Evolutionary conservation across 2,113 vertebrate species (phyloP).

Genomic region (Rhinoptilus africanus): DNA sequence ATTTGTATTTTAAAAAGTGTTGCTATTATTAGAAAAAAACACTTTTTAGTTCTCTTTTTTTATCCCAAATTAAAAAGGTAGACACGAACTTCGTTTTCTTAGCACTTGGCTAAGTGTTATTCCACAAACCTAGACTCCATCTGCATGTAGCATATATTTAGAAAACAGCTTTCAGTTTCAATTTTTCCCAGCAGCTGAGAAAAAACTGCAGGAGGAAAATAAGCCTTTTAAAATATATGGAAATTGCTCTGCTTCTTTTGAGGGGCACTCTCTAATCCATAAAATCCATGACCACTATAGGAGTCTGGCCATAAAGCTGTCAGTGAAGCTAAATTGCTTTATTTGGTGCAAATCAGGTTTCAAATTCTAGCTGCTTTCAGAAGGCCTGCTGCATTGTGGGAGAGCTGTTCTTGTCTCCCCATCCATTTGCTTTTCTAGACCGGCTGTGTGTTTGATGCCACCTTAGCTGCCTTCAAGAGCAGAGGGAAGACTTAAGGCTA

Average conservation of each 20-base stretch:
- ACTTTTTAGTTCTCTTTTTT: neutral
- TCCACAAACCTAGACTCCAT: constrained; percentile 59
- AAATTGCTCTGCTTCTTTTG: constrained; percentile 22
- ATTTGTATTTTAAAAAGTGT: neutral
- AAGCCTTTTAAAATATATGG: neutral
- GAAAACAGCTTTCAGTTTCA: constrained; percentile 48
- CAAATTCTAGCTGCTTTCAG: neutral
- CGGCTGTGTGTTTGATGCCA: neutral
- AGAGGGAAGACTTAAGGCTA: neutral
- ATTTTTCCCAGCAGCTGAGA: neutral
- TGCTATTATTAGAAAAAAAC: neutral
- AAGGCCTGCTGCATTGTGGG: neutral
- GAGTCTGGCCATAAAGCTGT: neutral
- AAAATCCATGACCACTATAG: neutral
- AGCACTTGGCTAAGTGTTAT: constrained; percentile 53
- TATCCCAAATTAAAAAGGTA: neutral
- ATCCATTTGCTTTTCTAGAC: neutral
- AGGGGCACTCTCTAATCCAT: neutral
- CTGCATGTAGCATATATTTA: constrained; percentile 36
- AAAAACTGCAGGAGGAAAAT: constrained; percentile 1
- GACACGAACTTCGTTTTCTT: constrained; percentile 16
- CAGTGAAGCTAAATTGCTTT: neutral
- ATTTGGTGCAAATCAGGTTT: neutral
- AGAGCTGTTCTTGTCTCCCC: neutral
- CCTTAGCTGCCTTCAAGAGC: neutral